Evolutionary conservation across 2,888 invertebrate genomes (phyloP).

Genomic region (Ethmia dodecea): DNA sequence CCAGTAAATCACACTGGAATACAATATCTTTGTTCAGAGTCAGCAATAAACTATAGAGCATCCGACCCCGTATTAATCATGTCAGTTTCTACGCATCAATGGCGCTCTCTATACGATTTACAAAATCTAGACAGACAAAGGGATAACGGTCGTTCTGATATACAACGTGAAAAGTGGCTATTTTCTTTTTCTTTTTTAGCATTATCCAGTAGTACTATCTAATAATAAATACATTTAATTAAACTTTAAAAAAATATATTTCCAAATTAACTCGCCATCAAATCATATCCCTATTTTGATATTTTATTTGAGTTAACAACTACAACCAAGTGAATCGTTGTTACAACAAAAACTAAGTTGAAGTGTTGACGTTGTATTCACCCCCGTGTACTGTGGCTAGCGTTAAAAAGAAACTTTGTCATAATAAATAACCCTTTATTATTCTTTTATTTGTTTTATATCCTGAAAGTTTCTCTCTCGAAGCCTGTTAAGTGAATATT

Average conservation of each 20-base stretch:
- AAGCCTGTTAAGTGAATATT: slow-evolving; percentile 5
- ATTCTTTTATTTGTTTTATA: slow-evolving; percentile 12
- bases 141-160: too few relatives aligned
- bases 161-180: too few relatives aligned
- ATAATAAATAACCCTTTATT: slow-evolving; percentile 7
- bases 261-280: not conserved
- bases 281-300: not conserved
- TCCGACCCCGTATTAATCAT: slow-evolving; percentile 18
- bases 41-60: slow-evolving; percentile 13
- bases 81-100: slow-evolving; percentile 16
- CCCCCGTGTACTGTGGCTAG: too few relatives aligned
- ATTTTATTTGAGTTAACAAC: too few relatives aligned
- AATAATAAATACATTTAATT: too few relatives aligned
- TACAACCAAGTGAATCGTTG: too few relatives aligned
- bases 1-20: slow-evolving; percentile 13
- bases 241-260: too few relatives aligned
- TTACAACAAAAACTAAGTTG: too few relatives aligned
- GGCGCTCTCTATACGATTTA: slow-evolving; percentile 10
- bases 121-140: too few relatives aligned
- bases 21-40: slow-evolving; percentile 15
- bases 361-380: too few relatives aligned
- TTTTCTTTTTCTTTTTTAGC: too few relatives aligned
- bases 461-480: slow-evolving; percentile 4
- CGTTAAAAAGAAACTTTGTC: slow-evolving; percentile 5
- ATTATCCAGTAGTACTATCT: too few relatives aligned